These are phyloP conservation scores for Phasia obesa DNA, from an alignment of 2,888 invertebrate species.

Conservation along the genomic window DNA sequence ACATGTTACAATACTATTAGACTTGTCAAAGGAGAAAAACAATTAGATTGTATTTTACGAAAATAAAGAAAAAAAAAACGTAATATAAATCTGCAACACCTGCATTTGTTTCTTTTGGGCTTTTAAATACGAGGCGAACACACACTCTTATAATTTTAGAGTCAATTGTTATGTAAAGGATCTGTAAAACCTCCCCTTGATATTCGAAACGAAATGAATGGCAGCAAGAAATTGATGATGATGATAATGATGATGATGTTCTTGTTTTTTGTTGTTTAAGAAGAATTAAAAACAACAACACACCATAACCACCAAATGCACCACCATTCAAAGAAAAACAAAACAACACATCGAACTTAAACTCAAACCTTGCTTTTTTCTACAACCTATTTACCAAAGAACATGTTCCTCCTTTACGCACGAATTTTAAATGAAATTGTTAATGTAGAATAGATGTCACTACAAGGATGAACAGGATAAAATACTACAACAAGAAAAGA, in stretches of 20 bases:
- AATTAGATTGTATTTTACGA: constrained; percentile 52
- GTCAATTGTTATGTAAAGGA: constrained; percentile 27
- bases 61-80: constrained; percentile 48
- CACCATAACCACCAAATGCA: constrained; percentile 69
- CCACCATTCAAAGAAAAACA: constrained; percentile 68
- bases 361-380: constrained; percentile 15
- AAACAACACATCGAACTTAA: constrained; percentile 58
- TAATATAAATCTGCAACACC: constrained; percentile 68
- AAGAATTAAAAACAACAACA: constrained; percentile 51
- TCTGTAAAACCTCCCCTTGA: constrained; percentile 17
- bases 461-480: constrained; percentile 14
- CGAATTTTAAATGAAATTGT: constrained; percentile 41
- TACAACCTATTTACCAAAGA: not conserved
- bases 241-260: constrained; percentile 18
- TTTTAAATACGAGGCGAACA: not conserved
- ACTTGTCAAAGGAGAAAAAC: constrained; percentile 46
- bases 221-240: constrained; percentile 9
- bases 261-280: constrained; percentile 11
- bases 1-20: not conserved
- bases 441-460: constrained; percentile 69
- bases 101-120: constrained; percentile 61
- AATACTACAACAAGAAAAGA: not conserved
- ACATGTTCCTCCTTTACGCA: constrained; percentile 1
- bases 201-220: not conserved
- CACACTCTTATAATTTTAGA: not conserved